Percentiles rank a stretch among this genome's conserved stretches.
These are phyloP conservation scores for Phocides pigmalion DNA, from an alignment of 1,140 invertebrate genomes.

Conservation along the genomic window DNA sequence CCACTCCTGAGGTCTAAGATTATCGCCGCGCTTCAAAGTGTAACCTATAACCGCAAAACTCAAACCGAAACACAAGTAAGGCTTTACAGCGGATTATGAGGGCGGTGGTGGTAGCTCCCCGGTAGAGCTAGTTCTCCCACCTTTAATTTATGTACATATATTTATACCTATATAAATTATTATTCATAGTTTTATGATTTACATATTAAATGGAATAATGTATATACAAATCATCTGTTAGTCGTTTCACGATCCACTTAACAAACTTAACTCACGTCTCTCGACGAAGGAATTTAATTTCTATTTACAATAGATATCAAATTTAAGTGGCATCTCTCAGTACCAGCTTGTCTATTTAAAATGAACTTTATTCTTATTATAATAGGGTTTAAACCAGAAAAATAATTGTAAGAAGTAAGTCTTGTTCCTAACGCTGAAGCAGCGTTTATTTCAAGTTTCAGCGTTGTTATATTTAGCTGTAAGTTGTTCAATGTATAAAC, in stretches of 20 bases:
- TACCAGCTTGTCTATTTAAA: neutral
- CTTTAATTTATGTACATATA: too few relatives aligned
- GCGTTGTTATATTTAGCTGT: constrained; percentile 19
- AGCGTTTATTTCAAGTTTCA: constrained; percentile 23
- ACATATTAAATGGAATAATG: constrained; percentile 2
- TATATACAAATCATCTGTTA: constrained; percentile 6
- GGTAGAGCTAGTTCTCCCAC: too few relatives aligned
- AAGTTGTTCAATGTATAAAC: constrained; percentile 16
- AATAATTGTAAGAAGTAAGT: neutral
- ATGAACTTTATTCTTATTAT: neutral
- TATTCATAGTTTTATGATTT: neutral
- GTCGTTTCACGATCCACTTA: constrained; percentile 11
- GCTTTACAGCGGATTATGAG: too few relatives aligned
- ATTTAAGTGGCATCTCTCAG: neutral
- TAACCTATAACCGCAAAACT: too few relatives aligned
- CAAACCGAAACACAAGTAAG: too few relatives aligned
- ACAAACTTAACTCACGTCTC: too few relatives aligned
- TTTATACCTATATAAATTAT: too few relatives aligned
- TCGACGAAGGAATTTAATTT: too few relatives aligned
- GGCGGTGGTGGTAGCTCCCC: too few relatives aligned
- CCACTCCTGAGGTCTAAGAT: too few relatives aligned
- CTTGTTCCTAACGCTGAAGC: constrained; percentile 6
- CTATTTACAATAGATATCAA: neutral
- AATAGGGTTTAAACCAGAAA: constrained; percentile 3
- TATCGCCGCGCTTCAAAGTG: too few relatives aligned